Base-by-base conservation (phyloP, 1,140 invertebrate genomes). In the Drosophila oshimai region DNA sequence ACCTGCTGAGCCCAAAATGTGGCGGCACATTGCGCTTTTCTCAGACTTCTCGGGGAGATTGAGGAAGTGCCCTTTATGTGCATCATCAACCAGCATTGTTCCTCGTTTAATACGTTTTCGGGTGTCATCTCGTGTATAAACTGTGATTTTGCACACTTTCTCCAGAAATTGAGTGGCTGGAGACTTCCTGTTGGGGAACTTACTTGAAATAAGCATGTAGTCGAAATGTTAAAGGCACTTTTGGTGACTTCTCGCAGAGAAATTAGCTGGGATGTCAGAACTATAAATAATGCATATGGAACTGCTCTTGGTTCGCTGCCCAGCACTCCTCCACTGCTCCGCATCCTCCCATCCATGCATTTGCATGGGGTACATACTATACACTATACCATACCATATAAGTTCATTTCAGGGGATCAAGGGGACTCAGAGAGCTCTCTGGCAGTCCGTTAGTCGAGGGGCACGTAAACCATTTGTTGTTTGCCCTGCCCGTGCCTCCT, bases 391-490 rank as follows among this genome's bases (percentile, higher is more conserved):
- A 46, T 15, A 28, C 26, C 17, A 10, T 45, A 50, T 50, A 41
- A 42, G 37, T 37, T 28, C 31, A 31, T 50, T 29, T 36, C 12
- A 15, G 17, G n/a, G 26, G 42, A 12, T 36, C 18, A 13, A 17
- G 24, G 31, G 28, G 6, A 20, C 6, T 17, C 13, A 26, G 12
- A 50, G 18, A 15, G 18, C 15, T 20, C 10, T 10, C 36, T 50
- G 46, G 26, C 36, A 50, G 51, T 31, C 37, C 51, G 62, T 73
- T 77, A 46, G 73, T 77, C 64, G 58, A 50, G 50, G 54, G 55
- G 74, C 79, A 84, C 65, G 79, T 84, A 72, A 75, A 68, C 80
- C 80, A 84, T 79, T 84, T 86, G 65, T 62, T 75, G 74, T 84
- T 83, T 76, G 77, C 57, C 53, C 60, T n/a, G 67, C 58, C 44